Conservation (phyloP, 2,888 invertebrate species). For the Oligia latruncula region DNA sequence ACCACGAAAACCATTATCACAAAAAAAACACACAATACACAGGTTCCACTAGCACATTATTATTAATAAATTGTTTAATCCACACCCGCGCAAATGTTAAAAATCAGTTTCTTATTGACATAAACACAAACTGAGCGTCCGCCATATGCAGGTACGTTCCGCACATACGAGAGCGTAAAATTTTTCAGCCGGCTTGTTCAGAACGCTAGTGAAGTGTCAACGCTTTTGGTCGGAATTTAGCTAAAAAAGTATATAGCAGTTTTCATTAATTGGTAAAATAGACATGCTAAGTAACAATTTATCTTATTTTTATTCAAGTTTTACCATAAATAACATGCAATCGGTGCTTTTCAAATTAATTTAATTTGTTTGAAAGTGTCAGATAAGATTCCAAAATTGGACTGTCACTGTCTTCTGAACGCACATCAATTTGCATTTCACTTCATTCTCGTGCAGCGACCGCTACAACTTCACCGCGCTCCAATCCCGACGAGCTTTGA, state of each 20-base stretch:
- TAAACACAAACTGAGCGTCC: conserved; percentile 90
- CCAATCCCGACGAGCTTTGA: conserved; percentile 89
- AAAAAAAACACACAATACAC: conserved; percentile 84
- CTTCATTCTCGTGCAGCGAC: conserved; percentile 77
- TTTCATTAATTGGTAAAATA: background rate
- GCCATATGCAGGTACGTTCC: conserved; percentile 89
- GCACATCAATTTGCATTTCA: conserved; percentile 71
- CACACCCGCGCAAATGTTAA: conserved; percentile 89
- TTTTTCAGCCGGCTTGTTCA: conserved; percentile 67
- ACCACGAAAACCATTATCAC: conserved; percentile 87
- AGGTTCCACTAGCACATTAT: conserved; percentile 85
- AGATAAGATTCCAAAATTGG: background rate
- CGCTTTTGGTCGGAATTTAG: conserved; percentile 13
- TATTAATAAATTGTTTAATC: conserved; percentile 83
- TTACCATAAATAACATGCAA: background rate
- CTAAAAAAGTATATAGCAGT: conserved; percentile 10
- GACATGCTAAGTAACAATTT: background rate
- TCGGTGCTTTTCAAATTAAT: background rate
- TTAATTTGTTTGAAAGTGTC: conserved; percentile 24
- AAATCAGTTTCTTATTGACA: conserved; percentile 90
- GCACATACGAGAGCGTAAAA: conserved; percentile 73
- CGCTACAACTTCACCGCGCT: conserved; percentile 83
- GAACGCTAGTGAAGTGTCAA: conserved; percentile 50
- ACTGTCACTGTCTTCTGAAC: conserved; percentile 74
- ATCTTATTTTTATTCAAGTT: background rate